A percentile compares a stretch with the other conserved stretches of the same genome.
phyloP scores from a whole-genome alignment of 2,888 invertebrate genomes.

The Rhimphoctona megacephalus region DNA sequence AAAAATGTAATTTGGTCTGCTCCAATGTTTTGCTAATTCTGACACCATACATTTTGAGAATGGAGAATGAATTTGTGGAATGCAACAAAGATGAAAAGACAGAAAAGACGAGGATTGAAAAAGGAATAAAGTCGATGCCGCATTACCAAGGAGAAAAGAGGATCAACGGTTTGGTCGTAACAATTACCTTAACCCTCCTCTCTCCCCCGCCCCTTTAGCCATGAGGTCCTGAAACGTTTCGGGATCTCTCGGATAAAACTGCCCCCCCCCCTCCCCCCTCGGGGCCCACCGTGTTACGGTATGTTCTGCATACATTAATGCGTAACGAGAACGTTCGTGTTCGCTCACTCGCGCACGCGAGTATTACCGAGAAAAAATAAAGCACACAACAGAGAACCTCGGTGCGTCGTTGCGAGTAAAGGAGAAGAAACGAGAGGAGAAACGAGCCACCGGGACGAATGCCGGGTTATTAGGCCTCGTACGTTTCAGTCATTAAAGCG shows the following conservation, averaged over 20 bases:
- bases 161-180: constrained; percentile 67
- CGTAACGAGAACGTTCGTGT: constrained; percentile 68
- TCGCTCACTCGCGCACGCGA: constrained; percentile 45
- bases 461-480: constrained; percentile 69
- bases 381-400: constrained; percentile 16
- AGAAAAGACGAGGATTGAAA: constrained; percentile 37
- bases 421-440: constrained; percentile 32
- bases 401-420: constrained; percentile 30
- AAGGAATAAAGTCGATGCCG: constrained; percentile 20
- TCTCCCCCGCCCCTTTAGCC: constrained; percentile 48
- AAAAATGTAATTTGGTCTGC: neutral
- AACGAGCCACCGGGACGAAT: constrained; percentile 63
- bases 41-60: neutral
- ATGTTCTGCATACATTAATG: constrained; percentile 71
- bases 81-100: constrained; percentile 50
- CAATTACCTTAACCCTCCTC: constrained; percentile 64
- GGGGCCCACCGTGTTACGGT: constrained; percentile 67
- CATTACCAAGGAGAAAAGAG: constrained; percentile 46
- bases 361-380: constrained; percentile 56
- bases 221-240: constrained; percentile 64
- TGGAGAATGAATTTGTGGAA: constrained; percentile 50
- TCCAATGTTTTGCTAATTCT: neutral
- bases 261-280: constrained; percentile 52
- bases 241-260: constrained; percentile 70
- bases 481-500: constrained; percentile 70